These are phyloP conservation scores for Cylindroiulus punctatus DNA, from an alignment of 2,888 invertebrate genomes.

Conservation along the genomic window DNA sequence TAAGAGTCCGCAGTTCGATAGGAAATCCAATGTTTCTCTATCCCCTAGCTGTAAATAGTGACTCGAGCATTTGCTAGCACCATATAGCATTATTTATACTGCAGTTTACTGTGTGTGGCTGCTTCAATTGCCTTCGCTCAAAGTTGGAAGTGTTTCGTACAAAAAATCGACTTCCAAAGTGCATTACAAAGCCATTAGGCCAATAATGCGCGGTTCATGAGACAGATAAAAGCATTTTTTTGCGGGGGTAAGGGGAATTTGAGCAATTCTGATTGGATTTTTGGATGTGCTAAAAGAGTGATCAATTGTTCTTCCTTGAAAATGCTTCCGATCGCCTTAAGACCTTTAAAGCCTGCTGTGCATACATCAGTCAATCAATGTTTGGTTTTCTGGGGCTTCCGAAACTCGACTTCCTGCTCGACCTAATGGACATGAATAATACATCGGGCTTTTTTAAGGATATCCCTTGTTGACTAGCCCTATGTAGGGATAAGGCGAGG, in stretches of 20 bases:
- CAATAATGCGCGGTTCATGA: conserved; percentile 28
- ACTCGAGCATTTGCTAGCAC: neutral
- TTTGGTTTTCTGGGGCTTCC: neutral
- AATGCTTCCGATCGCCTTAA: conserved; percentile 37
- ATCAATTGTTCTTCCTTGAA: conserved; percentile 35
- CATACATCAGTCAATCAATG: conserved; percentile 26
- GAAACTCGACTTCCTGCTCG: neutral
- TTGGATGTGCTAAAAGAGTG: conserved; percentile 30
- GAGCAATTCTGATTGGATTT: conserved; percentile 35
- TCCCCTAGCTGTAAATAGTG: too few species aligned
- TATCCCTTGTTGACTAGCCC: neutral
- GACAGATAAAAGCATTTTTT: conserved; percentile 36
- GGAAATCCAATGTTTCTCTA: too few species aligned
- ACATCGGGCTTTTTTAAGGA: neutral
- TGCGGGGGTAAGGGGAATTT: neutral
- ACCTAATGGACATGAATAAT: conserved; percentile 35
- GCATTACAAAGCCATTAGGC: conserved; percentile 37
- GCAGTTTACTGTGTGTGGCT: neutral
- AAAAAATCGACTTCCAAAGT: conserved; percentile 3
- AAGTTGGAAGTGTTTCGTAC: conserved; percentile 17
- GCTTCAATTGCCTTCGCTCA: neutral
- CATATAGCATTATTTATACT: neutral
- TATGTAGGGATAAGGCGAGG: neutral
- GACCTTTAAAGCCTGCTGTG: neutral
- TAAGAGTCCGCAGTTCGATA: too few species aligned